Base-by-base conservation (phyloP, 2,888 invertebrate species). In the Leptodirus hochenwartii region DNA sequence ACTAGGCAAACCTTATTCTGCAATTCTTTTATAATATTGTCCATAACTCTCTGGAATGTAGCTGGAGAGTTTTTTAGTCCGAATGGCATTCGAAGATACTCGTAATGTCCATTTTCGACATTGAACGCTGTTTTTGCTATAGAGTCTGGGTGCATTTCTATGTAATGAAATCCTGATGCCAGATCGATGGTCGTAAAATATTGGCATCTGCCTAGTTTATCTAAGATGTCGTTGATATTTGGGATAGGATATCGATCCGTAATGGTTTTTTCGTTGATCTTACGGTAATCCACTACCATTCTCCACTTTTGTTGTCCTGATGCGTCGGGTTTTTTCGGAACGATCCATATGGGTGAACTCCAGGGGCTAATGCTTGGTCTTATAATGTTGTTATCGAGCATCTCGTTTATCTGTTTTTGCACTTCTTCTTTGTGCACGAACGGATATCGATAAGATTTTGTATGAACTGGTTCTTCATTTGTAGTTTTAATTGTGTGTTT, bases 201-300 rank as follows among this genome's bases (percentile, higher is more conserved):
- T 30, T 41, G 22, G 4, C 35, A 17, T 9, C 34, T 31, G n/a
- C 37, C 40, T 29, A 43, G 22, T 24, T 39, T 34, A 25, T 41
- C 38, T 16, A 43, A 14, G 22, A 41, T 40, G 17, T 42, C 37
- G 3, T 25, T 22, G 6, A 43, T 40, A 15, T 37, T 39, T 3
- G 41, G 41, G 6, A 43, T 17, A 6, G 42, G 41, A 22, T 37
- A 41, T 9, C 13, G 14, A 32, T 50, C 50, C 2, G 38, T 42
- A 2, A 46, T 35, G 1, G 48, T 49, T 20, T 34, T 37, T 12
- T 47, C 42, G 32, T 51, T 52, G 29, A 51, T 30, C 36, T 46
- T 43, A 9, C 49, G 30, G 32, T 46, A 53, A 31, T 53, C 49
- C 2, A 48, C 42, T n/a, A 53, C 52, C 10, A 52, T 36, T 15